Evolutionary conservation across 2,888 invertebrate species (phyloP).

Genomic region (Ophioninae sp.): DNA sequence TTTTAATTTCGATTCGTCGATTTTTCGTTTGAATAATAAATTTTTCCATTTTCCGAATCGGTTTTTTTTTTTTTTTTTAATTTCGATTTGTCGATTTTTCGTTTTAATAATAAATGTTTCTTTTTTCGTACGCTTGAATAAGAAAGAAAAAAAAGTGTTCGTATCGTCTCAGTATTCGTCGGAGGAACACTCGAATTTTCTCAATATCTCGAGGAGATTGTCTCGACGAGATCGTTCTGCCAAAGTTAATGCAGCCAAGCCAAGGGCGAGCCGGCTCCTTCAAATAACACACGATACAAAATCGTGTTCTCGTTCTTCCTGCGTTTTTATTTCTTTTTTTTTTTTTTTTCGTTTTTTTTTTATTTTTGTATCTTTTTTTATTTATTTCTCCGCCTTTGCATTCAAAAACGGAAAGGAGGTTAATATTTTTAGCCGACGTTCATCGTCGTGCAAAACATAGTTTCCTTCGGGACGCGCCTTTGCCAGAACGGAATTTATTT

Average conservation of each 20-base stretch:
- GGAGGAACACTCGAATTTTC: neutral
- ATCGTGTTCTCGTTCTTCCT: neutral
- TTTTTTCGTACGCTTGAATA: no score
- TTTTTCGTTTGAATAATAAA: no score
- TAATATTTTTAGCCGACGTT: slow-evolving; percentile 29
- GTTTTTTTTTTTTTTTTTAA: no score
- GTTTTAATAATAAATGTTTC: no score
- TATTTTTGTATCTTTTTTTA: neutral
- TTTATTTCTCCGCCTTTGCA: slow-evolving; percentile 25
- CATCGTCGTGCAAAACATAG: slow-evolving; percentile 11
- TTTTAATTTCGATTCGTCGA: no score
- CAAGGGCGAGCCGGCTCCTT: slow-evolving; percentile 15
- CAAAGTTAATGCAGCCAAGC: neutral
- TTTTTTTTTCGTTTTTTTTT: no score
- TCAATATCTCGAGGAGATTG: neutral
- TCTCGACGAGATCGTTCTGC: slow-evolving; percentile 6
- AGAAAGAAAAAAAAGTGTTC: neutral
- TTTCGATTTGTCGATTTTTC: no score
- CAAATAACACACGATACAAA: slow-evolving; percentile 8
- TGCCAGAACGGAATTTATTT: neutral
- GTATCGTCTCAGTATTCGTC: neutral
- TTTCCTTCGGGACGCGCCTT: neutral
- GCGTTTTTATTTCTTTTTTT: no score
- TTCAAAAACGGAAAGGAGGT: slow-evolving; percentile 14
- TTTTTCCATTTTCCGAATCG: no score